Percentiles rank a stretch among this genome's conserved stretches.
phyloP scores from a whole-genome alignment of 2,113 vertebrate species.

The Tragelaphus strepsiceros region DNA sequence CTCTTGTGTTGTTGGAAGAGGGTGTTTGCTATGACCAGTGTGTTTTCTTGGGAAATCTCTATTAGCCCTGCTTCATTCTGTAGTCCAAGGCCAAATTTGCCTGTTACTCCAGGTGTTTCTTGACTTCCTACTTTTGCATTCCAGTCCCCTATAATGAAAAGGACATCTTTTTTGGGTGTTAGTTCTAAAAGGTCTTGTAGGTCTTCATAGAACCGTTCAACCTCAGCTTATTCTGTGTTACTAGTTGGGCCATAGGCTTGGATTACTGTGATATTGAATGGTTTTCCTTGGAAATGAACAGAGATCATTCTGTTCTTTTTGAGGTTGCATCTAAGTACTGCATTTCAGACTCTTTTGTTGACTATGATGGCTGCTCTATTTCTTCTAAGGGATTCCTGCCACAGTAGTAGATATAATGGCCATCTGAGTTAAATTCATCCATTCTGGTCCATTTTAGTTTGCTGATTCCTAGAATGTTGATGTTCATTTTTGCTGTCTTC shows the following conservation, averaged over 20 bases:
- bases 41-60: neutral
- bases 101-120: neutral
- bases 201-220: neutral
- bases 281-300: neutral
- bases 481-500: neutral
- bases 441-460: neutral
- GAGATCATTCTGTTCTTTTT: neutral
- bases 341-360: neutral
- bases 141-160: neutral
- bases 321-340: neutral
- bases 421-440: neutral
- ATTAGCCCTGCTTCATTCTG: neutral
- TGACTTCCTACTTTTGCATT: neutral
- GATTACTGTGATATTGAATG: neutral
- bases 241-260: neutral
- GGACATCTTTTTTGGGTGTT: neutral
- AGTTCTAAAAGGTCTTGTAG: neutral
- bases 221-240: neutral
- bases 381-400: neutral
- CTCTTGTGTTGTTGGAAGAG: neutral
- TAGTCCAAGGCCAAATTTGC: neutral
- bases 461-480: neutral
- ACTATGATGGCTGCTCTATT: neutral
- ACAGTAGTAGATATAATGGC: neutral
- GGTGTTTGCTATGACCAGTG: neutral